phyloP scores from a whole-genome alignment of 2,888 invertebrate species.

The Calliphora vomitoria region DNA sequence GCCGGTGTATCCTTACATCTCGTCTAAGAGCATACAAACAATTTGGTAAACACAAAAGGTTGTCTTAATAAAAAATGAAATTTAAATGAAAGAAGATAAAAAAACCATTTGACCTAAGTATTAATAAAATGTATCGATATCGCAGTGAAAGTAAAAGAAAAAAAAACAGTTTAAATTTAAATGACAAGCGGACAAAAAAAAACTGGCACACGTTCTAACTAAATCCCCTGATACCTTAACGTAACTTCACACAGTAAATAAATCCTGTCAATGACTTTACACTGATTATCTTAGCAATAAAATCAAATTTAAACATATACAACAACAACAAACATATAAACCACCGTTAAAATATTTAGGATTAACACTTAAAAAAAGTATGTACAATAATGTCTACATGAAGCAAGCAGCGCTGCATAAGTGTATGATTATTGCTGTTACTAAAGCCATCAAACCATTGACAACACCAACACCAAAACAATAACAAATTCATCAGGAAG shows the following conservation, averaged over 20 bases:
- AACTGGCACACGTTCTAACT: not conserved
- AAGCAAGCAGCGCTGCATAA: not conserved
- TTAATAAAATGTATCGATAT: too few species aligned
- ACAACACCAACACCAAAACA: conserved; percentile 45
- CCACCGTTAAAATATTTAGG: conserved; percentile 63
- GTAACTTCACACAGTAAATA: conserved; percentile 6
- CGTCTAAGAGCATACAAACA: not conserved
- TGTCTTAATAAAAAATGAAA: not conserved
- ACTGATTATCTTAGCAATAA: conserved; percentile 56
- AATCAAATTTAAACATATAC: conserved; percentile 54
- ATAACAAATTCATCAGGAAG: conserved; percentile 16
- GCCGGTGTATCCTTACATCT: not conserved
- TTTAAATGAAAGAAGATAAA: not conserved
- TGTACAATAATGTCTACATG: not conserved
- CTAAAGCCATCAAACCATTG: conserved; percentile 55
- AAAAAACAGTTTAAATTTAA: not conserved
- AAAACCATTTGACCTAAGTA: not conserved
- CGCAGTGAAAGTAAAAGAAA: not conserved
- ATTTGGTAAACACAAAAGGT: not conserved
- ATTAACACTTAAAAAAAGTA: conserved; percentile 60
- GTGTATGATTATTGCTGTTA: conserved; percentile 22
- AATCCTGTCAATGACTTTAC: conserved; percentile 50
- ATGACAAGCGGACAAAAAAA: not conserved
- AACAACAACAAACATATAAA: conserved; percentile 50
- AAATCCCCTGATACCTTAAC: conserved; percentile 50